A percentile compares a stretch with the other conserved stretches of the same genome.
phyloP scores from a whole-genome alignment of 2,113 vertebrate genomes.

The Microcebus murinus region DNA sequence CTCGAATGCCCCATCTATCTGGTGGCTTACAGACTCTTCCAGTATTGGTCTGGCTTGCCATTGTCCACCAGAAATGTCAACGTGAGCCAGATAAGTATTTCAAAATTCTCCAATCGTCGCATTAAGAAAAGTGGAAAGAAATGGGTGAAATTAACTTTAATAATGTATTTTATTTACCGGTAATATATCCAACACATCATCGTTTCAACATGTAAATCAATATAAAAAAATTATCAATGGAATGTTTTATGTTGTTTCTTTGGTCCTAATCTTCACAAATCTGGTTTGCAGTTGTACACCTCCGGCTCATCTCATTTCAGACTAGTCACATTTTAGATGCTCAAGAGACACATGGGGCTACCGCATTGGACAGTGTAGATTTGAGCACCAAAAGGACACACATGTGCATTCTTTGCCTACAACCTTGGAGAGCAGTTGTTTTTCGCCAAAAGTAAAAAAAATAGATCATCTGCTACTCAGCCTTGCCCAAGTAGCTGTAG shows the following conservation, averaged over 20 bases:
- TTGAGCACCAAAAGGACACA: background rate
- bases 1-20: background rate
- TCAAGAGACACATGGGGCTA: accelerated
- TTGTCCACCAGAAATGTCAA: background rate
- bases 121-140: background rate
- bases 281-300: background rate
- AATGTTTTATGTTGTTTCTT: background rate
- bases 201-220: background rate
- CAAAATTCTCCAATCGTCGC: background rate
- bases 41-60: background rate
- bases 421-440: background rate
- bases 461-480: background rate
- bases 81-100: background rate
- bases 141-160: background rate
- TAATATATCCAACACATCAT: background rate
- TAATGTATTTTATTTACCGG: background rate
- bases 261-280: background rate
- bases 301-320: background rate
- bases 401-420: background rate
- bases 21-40: background rate
- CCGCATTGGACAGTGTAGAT: background rate
- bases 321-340: background rate
- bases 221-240: background rate
- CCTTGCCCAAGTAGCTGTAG: background rate
- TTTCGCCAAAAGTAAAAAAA: background rate